phyloP scores from a whole-genome alignment of 2,888 invertebrate species.

The Seladonia tumulorum region DNA sequence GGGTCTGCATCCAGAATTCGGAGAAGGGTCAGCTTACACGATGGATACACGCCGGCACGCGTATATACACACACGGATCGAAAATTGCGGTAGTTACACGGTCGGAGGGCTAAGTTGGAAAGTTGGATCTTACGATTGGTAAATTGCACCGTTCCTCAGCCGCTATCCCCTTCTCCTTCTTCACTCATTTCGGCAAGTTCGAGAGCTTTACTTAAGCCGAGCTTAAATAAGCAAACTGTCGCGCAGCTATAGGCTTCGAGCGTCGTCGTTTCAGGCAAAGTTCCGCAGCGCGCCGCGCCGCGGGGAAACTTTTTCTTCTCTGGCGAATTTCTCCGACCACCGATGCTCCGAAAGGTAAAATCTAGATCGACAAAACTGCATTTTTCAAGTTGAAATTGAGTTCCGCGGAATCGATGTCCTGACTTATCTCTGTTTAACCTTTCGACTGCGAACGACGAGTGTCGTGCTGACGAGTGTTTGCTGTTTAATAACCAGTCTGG shows the following conservation, averaged over 20 bases:
- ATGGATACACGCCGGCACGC: not conserved
- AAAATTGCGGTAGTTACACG: constrained; percentile 35
- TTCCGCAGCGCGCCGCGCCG: constrained; percentile 41
- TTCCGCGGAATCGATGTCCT: not conserved
- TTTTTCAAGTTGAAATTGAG: not conserved
- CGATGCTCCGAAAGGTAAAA: constrained; percentile 6
- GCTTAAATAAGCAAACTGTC: constrained; percentile 76
- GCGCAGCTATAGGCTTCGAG: constrained; percentile 57
- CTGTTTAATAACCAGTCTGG: not conserved
- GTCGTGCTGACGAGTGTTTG: not conserved
- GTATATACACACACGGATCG: not conserved
- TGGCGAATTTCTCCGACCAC: constrained; percentile 45
- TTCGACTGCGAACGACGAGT: not conserved
- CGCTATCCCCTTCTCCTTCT: constrained; percentile 8
- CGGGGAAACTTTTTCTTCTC: constrained; percentile 64
- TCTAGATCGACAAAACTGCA: not conserved
- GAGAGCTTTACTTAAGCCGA: constrained; percentile 72
- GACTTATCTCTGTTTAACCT: not conserved
- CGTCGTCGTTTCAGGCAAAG: constrained; percentile 52
- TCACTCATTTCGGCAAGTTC: constrained; percentile 53
- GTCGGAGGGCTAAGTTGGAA: constrained; percentile 21
- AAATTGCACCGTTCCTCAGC: constrained; percentile 49
- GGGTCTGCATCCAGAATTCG: constrained; percentile 23
- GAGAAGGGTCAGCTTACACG: constrained; percentile 44
- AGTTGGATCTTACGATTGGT: constrained; percentile 67